Evolutionary conservation across 2,113 vertebrate genomes (phyloP).

Genomic region (Tricholaema leucomelas): DNA sequence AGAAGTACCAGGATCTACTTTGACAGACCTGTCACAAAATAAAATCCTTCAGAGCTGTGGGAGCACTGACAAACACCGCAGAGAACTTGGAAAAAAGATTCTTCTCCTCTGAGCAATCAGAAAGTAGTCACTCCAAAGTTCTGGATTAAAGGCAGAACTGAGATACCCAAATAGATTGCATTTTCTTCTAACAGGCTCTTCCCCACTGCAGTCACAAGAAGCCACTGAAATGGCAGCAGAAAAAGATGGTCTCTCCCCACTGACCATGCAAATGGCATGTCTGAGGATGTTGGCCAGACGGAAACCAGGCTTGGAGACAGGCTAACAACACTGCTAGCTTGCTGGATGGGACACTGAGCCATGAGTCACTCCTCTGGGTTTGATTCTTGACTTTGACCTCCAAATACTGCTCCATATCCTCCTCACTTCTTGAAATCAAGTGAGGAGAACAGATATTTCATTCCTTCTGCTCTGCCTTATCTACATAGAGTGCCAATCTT

Average conservation of each 20-base stretch:
- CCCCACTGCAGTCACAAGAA: neutral
- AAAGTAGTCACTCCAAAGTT: neutral
- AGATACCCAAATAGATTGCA: neutral
- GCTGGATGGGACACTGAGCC: neutral
- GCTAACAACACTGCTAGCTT: neutral
- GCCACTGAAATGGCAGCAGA: neutral
- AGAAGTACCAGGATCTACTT: neutral
- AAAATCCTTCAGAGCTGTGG: neutral
- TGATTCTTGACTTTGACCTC: neutral
- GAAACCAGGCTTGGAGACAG: neutral
- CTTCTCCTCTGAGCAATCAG: neutral
- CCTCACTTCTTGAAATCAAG: neutral
- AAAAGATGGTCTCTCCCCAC: neutral
- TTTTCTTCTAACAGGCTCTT: neutral
- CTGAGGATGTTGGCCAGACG: neutral
- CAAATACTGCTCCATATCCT: neutral
- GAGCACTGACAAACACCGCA: neutral
- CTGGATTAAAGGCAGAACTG: neutral
- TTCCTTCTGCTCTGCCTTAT: neutral
- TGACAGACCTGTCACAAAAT: fast-evolving
- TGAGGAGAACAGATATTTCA: neutral
- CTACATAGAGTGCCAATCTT: neutral
- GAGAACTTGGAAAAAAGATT: neutral
- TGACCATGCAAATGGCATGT: neutral
- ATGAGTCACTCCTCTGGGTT: neutral